These are phyloP conservation scores for Ascidia mentula DNA, from an alignment of 23 tunicate genomes.

Conservation along the genomic window DNA sequence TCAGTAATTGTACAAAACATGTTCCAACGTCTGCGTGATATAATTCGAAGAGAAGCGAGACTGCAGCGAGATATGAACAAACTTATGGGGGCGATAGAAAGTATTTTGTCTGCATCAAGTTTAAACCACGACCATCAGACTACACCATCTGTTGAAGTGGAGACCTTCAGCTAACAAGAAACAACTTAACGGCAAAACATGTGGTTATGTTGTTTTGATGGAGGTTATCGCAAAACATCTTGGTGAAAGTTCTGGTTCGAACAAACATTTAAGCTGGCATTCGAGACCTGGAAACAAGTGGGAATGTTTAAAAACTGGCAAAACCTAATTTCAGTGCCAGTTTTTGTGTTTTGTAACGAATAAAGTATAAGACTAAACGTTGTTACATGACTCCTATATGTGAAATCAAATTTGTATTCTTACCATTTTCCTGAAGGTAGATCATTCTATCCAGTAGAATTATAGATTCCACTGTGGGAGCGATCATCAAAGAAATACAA, in stretches of 20 bases:
- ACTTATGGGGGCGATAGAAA: slow-evolving; percentile 51
- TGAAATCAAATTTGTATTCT: too few species aligned
- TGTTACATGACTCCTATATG: too few species aligned
- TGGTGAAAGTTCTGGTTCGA: neutral
- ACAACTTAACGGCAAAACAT: neutral
- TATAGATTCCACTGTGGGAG: slow-evolving; percentile 71
- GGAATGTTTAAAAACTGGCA: neutral
- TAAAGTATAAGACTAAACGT: neutral
- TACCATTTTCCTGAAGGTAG: slow-evolving; percentile 70
- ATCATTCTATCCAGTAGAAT: slow-evolving; percentile 68
- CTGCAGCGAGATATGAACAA: slow-evolving; percentile 54
- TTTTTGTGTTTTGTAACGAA: too few species aligned
- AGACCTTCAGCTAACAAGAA: neutral
- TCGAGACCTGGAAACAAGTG: neutral
- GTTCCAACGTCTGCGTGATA: slow-evolving; percentile 36
- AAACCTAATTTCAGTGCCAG: too few species aligned
- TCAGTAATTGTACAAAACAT: slow-evolving; percentile 15
- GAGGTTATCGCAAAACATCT: neutral
- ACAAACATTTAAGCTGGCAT: neutral
- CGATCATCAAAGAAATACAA: slow-evolving; percentile 47
- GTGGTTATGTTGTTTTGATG: neutral
- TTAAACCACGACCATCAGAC: too few species aligned
- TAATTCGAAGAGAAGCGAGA: slow-evolving; percentile 31
- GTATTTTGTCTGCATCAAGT: neutral
- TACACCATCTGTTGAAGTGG: neutral